Base-by-base conservation (phyloP, 1,140 invertebrate genomes). In the Drosophila sproati region DNA sequence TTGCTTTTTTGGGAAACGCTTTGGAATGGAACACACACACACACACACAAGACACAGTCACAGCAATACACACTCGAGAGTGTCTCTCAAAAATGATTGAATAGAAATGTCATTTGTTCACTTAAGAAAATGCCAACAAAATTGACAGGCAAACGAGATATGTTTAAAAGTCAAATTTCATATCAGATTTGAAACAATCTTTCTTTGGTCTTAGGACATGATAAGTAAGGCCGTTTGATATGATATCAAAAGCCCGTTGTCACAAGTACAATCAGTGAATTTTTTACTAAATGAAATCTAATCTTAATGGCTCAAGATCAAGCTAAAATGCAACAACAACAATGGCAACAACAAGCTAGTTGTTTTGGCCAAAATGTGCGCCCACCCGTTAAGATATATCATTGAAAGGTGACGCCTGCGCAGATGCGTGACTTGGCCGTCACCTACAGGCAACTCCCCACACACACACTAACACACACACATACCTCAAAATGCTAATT, bases 401-500 rank as follows among this genome's bases (percentile, higher is more conserved):
- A 69, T 74, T 69, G 72, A 74, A 74, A 79, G 69, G 66, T 57
- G 63, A 87, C 82, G 82, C 82, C 82, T 87, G 79, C 82, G 82
- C 82, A 73, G 66, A 73, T 73, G 71, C 71, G 71, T 73, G 71
- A 73, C 71, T 69, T 73, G 71, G 39, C 71, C 55, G 82, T 78
- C 82, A 87, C 71, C 56, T 71, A 57, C 39, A 10, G 35, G 35
- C 70, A 54, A 39, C 64, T 73, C 62, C 70, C 67, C 70, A 43
- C 64, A 55, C 70, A 73, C 61, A 64, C 37, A 68, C 39, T 31
- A 62, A 57, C 67, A 74, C 54, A 57, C 20, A 60, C 54, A 76
- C 67, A 79, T 54, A 28, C 56, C 66, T 50, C 74, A 78, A 81
- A 80, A 82, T 82, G 80, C 77, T 88, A 83, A 88, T 87, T 87